Evolutionary conservation across 2,888 invertebrate species (phyloP), one percentile per base, ranked within the genome.

Genomic region (Melipona bicolor): DNA sequence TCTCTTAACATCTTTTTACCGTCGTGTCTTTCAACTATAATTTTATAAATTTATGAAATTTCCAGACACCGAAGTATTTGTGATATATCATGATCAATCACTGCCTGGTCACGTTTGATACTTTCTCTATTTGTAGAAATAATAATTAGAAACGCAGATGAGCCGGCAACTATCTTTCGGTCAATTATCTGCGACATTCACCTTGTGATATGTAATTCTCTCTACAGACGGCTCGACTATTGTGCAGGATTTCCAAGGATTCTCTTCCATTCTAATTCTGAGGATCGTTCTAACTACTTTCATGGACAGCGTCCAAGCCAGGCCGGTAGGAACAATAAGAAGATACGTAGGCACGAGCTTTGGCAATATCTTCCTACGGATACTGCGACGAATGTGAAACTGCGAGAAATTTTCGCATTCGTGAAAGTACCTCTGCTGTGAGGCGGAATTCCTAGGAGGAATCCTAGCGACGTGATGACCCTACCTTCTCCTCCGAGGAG

Each of bases 101-200:
- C 2, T 43, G 9, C 43, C 9, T 43, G 61, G 3, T 27, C 1
- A 9, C 17, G 6, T 32, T 27, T 24, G 19, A 61, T 17, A 27
- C 17, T 3, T 9, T 0, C 24, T 0, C 24, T 3, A 13, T 5
- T n/a, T 56, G 4, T 4, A 2, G 27, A 27, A 27, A 1, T 1
- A 56, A 2, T 13, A 61, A 27, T 27, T 24, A 3, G 61, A 61
- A 61, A 27, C 24, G 1, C 9, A 4, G 17, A 9, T 24, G n/a
- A 13, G 59, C 59, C n/a, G 24, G 5, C 21, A 4, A 19, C 4
- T 62, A 19, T 11, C 4, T 11, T 32, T 4, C 32, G 19, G 24
- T 59, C 24, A 15, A 24, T 59, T 59, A 17, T 15, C 1, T 24
- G 62, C 32, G 11, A 19, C 19, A 32, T 11, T 62, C 19, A 32